A percentile compares a stretch with the other conserved stretches of the same genome.
These are phyloP conservation scores for Ectemnius continuus DNA, from an alignment of 2,888 invertebrate genomes.

Conservation along the genomic window DNA sequence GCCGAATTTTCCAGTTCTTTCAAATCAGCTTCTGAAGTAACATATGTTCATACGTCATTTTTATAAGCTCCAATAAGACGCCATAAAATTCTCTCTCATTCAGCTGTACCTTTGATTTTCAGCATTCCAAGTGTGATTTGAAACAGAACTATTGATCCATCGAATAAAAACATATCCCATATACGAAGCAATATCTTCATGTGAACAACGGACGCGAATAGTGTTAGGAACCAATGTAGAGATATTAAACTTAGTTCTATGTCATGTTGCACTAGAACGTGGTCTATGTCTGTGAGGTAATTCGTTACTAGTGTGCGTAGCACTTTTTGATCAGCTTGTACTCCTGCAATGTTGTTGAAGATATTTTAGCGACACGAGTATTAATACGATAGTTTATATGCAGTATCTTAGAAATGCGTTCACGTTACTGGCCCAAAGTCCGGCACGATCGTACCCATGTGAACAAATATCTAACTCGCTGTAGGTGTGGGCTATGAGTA, in stretches of 20 bases:
- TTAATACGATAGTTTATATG: neutral
- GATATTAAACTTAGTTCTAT: constrained; percentile 97
- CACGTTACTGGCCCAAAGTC: too few species aligned
- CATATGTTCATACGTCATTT: constrained; percentile 1
- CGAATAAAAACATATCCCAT: constrained; percentile 98
- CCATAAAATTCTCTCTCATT: neutral
- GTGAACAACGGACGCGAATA: constrained; percentile 97
- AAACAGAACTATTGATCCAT: constrained; percentile 96
- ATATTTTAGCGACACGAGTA: neutral
- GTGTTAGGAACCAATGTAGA: constrained; percentile 97
- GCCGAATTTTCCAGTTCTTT: constrained; percentile 95
- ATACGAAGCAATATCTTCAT: constrained; percentile 95
- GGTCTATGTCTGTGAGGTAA: constrained; percentile 93
- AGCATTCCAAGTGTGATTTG: constrained; percentile 97
- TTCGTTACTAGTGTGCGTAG: constrained; percentile 93
- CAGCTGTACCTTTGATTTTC: constrained; percentile 83
- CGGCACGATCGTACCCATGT: too few species aligned
- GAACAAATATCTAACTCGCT: too few species aligned
- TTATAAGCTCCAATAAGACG: neutral
- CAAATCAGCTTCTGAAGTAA: constrained; percentile 84
- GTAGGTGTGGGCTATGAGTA: constrained; percentile 56
- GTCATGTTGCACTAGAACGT: constrained; percentile 95
- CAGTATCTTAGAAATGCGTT: too few species aligned
- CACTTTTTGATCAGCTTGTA: constrained; percentile 98
- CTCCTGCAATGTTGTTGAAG: constrained; percentile 79